phyloP scores from a whole-genome alignment of 2,888 invertebrate species.

The Stenotaenia linearis region DNA sequence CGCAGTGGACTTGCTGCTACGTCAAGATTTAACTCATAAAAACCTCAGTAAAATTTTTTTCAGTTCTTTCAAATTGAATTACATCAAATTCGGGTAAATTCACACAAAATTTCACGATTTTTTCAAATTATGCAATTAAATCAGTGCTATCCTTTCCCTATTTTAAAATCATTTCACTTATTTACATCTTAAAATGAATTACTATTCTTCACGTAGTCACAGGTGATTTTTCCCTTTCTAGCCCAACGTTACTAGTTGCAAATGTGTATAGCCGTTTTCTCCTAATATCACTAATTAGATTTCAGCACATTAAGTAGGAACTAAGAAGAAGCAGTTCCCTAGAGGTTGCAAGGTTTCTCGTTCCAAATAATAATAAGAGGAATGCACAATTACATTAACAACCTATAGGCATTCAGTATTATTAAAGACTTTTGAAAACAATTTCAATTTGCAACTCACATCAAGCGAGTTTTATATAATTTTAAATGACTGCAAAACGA shows the following conservation, averaged over 20 bases:
- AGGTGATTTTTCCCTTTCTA: too few species aligned
- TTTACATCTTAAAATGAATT: too few species aligned
- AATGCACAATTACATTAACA: not conserved
- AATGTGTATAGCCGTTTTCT: conserved; percentile 1
- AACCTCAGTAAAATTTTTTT: not conserved
- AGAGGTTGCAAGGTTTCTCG: not conserved
- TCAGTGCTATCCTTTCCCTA: too few species aligned
- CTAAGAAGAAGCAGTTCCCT: not conserved
- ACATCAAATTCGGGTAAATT: not conserved
- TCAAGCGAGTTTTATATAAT: too few species aligned
- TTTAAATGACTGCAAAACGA: too few species aligned
- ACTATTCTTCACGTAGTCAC: too few species aligned
- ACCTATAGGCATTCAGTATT: too few species aligned
- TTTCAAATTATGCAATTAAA: not conserved
- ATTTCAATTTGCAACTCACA: too few species aligned
- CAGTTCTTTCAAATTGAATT: not conserved
- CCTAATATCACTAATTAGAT: conserved; percentile 3
- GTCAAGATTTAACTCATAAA: not conserved
- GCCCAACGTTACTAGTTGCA: not conserved
- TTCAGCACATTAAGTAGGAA: not conserved
- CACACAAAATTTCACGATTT: not conserved
- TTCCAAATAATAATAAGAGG: not conserved
- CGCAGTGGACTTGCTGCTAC: conserved; percentile 4
- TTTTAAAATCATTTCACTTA: too few species aligned
- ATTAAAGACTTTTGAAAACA: too few species aligned